Conservation (phyloP, 2,888 invertebrate species). For the Dysmachus trigonus region DNA sequence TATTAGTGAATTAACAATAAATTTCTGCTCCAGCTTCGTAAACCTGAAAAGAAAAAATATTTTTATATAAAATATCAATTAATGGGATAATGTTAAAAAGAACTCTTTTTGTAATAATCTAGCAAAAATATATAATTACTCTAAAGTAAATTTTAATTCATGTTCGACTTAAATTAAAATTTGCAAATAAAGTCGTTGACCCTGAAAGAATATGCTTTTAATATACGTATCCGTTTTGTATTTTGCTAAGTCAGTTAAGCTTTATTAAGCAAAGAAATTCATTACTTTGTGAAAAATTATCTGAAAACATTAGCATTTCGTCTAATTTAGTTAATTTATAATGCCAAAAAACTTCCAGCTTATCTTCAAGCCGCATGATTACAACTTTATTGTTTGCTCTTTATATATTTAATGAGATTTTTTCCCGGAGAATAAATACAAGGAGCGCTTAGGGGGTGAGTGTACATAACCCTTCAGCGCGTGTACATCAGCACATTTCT, state of each 20-base stretch:
- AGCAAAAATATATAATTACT: no score
- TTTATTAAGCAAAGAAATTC: neutral
- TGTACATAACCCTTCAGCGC: neutral
- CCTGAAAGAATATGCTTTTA: neutral
- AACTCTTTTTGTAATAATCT: no score
- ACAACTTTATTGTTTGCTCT: neutral
- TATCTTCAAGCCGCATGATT: neutral
- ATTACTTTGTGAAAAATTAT: neutral
- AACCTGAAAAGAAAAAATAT: no score
- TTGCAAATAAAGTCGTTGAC: no score
- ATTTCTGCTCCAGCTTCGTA: no score
- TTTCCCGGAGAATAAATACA: neutral
- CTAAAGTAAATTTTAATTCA: no score
- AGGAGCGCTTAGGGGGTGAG: neutral
- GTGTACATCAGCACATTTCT: neutral
- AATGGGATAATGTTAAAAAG: no score
- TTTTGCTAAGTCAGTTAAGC: neutral
- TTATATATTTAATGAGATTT: constrained; percentile 15
- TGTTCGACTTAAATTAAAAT: no score
- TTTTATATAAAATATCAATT: no score
- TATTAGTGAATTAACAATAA: no score
- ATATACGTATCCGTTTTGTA: neutral
- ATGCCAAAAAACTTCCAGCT: neutral
- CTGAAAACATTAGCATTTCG: neutral
- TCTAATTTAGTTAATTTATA: neutral